A percentile compares a stretch with the other conserved stretches of the same genome.
These are phyloP conservation scores for Oreochromis grahami DNA, from an alignment of 2,797 vertebrate genomes.

Conservation along the genomic window DNA sequence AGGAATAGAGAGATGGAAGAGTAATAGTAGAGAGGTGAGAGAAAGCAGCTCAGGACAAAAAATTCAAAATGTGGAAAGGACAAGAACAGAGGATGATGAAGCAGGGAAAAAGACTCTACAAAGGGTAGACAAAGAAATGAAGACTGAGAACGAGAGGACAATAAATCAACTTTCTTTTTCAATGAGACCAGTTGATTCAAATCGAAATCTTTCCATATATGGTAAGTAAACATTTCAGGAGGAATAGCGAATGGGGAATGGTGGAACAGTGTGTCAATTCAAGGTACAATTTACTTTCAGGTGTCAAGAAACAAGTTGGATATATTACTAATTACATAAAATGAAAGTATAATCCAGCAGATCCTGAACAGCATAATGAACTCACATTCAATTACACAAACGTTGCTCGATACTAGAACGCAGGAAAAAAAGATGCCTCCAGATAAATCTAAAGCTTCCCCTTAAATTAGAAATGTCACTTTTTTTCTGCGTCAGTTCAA, in stretches of 20 bases:
- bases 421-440: not conserved
- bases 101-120: not conserved
- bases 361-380: not conserved
- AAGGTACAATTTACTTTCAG: not conserved
- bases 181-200: not conserved
- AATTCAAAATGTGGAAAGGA: not conserved
- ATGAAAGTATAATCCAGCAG: not conserved
- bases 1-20: not conserved
- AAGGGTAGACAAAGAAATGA: not conserved
- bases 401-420: not conserved
- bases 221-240: not conserved
- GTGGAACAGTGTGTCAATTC: not conserved
- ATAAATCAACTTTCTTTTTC: not conserved
- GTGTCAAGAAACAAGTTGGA: not conserved
- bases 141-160: not conserved
- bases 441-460: not conserved
- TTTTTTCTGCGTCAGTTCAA: not conserved
- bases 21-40: not conserved
- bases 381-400: not conserved
- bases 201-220: not conserved
- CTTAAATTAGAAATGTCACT: not conserved
- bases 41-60: not conserved
- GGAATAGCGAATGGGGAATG: not conserved
- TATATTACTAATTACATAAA: not conserved
- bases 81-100: not conserved